phyloP scores from a whole-genome alignment of 2,888 invertebrate genomes.

The Hirtodrosophila histrioides region DNA sequence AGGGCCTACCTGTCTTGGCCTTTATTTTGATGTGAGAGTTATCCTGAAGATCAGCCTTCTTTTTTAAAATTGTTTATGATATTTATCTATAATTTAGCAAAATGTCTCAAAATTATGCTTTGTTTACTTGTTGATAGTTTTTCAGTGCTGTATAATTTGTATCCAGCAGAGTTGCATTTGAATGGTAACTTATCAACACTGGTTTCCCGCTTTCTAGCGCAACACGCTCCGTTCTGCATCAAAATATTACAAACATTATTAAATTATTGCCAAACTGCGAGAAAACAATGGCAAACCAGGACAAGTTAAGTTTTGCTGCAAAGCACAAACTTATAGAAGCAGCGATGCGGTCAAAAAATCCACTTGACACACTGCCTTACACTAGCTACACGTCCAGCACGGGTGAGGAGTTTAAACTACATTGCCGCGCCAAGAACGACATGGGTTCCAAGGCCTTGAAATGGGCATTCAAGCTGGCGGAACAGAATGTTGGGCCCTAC shows the following conservation, averaged over 20 bases:
- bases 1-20: background rate
- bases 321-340: slow-evolving; percentile 83
- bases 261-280: background rate
- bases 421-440: slow-evolving; percentile 80
- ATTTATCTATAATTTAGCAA: background rate
- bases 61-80: background rate
- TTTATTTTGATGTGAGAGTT: background rate
- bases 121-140: slow-evolving; percentile 45
- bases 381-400: slow-evolving; percentile 62
- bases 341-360: slow-evolving; percentile 81
- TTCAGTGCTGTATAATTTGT: slow-evolving; percentile 23
- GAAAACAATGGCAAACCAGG: slow-evolving; percentile 68
- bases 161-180: slow-evolving; percentile 30
- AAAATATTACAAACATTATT: slow-evolving; percentile 3
- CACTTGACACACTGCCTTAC: slow-evolving; percentile 75
- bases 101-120: slow-evolving; percentile 1
- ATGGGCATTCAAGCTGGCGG: slow-evolving; percentile 84
- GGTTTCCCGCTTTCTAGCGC: slow-evolving; percentile 46
- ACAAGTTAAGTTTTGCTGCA: slow-evolving; percentile 65
- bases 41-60: background rate
- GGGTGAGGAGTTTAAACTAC: slow-evolving; percentile 71
- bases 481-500: slow-evolving; percentile 82
- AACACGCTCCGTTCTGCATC: background rate
- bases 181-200: slow-evolving; percentile 12
- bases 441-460: slow-evolving; percentile 81